phyloP scores from a whole-genome alignment of 1,140 invertebrate genomes.

The Pachypeltis micranthus region DNA sequence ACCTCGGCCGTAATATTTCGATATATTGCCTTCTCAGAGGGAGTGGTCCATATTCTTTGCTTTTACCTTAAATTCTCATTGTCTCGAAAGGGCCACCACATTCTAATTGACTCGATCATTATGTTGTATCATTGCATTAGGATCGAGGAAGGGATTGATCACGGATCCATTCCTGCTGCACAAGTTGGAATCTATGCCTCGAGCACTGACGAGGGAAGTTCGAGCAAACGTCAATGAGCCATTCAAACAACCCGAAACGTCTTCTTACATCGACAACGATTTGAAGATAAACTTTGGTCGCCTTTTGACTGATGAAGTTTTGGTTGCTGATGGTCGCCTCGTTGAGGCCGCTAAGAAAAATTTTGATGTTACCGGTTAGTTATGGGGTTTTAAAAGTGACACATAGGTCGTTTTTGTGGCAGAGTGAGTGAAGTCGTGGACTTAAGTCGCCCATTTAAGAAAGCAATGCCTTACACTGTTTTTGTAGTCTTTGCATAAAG shows the following conservation, averaged over 20 bases:
- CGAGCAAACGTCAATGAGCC: constrained; percentile 7
- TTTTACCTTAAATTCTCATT: too few relatives aligned
- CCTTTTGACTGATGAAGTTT: constrained; percentile 72
- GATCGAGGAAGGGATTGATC: constrained; percentile 35
- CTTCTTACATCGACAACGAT: constrained; percentile 47
- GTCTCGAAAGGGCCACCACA: too few relatives aligned
- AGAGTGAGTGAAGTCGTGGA: too few relatives aligned
- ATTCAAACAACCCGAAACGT: constrained; percentile 20
- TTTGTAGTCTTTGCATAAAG: too few relatives aligned
- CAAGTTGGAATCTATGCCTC: constrained; percentile 47
- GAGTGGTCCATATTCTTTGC: too few relatives aligned
- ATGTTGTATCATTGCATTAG: too few relatives aligned
- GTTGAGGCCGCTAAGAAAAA: constrained; percentile 67
- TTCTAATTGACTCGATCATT: too few relatives aligned
- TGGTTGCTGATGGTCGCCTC: constrained; percentile 64
- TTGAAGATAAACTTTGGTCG: constrained; percentile 64
- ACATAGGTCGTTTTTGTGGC: too few relatives aligned
- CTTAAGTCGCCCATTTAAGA: too few relatives aligned
- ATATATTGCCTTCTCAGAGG: too few relatives aligned
- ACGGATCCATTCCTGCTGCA: constrained; percentile 54
- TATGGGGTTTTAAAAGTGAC: constrained; percentile 12
- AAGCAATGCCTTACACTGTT: too few relatives aligned
- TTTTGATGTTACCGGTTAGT: constrained; percentile 66
- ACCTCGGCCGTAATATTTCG: too few relatives aligned
- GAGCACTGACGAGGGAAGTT: constrained; percentile 52